These are phyloP conservation scores for Oncorhynchus masou DNA, from an alignment of 2,113 vertebrate species.

Conservation along the genomic window DNA sequence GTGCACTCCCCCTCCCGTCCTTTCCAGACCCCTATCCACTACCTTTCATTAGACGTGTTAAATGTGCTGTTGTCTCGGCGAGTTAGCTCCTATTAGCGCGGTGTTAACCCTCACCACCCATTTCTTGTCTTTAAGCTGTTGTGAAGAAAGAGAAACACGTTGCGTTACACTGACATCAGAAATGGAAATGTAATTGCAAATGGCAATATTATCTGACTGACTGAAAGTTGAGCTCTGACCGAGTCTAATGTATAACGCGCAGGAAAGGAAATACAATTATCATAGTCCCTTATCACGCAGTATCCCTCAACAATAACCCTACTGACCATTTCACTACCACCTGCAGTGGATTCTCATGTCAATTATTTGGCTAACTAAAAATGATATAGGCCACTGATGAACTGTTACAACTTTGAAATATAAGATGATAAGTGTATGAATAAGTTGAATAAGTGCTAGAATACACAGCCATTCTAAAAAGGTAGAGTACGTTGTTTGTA, in stretches of 20 bases:
- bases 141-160: constrained; percentile 44
- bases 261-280: too few species aligned
- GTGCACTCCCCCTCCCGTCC: neutral
- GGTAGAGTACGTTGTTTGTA: too few species aligned
- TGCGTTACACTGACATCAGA: constrained; percentile 51
- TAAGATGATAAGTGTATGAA: neutral
- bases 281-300: too few species aligned
- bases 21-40: neutral
- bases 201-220: constrained; percentile 53
- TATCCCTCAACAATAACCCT: too few species aligned
- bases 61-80: constrained; percentile 24
- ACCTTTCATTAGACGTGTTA: constrained; percentile 40
- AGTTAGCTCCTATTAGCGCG: constrained; percentile 35
- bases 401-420: neutral
- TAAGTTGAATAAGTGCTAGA: too few species aligned
- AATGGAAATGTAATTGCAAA: constrained; percentile 61
- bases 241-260: neutral
- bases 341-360: neutral
- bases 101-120: constrained; percentile 43
- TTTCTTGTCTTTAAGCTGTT: constrained; percentile 53
- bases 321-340: neutral
- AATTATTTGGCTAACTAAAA: neutral
- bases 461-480: too few species aligned
- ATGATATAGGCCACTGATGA: neutral
- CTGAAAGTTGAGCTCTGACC: constrained; percentile 44